Evolutionary conservation across 2,888 invertebrate genomes (phyloP).

Genomic region (Limnephilus marmoratus): DNA sequence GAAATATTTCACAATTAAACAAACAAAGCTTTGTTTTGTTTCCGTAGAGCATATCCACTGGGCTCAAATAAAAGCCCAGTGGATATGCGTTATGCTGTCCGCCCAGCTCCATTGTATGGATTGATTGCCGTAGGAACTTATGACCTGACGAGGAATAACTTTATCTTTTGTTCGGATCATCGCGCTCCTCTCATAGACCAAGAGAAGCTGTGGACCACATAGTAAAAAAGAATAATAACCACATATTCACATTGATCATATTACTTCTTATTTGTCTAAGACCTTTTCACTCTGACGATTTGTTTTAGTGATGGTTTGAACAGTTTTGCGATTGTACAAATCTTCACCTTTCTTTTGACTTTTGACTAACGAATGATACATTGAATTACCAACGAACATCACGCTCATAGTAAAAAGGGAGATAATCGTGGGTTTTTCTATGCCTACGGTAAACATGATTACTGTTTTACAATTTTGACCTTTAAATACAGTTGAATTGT

Average conservation of each 20-base stretch:
- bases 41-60: conserved; percentile 31
- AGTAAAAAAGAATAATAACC: not conserved
- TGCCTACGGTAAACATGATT: not conserved
- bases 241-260: not conserved
- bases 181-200: not conserved
- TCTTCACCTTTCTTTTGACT: not conserved
- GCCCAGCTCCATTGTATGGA: conserved; percentile 48
- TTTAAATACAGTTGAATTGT: not conserved
- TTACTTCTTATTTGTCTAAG: not conserved
- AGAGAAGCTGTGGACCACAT: not conserved
- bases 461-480: not conserved
- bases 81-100: conserved; percentile 11
- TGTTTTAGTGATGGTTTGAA: conserved; percentile 14
- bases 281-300: not conserved
- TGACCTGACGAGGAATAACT: conserved; percentile 58
- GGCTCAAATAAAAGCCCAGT: conserved; percentile 7
- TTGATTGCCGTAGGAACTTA: conserved; percentile 62
- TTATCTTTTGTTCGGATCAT: conserved; percentile 55
- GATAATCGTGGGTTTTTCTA: not conserved
- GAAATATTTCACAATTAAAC: not conserved
- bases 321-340: not conserved
- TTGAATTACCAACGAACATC: not conserved
- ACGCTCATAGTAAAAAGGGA: conserved; percentile 2
- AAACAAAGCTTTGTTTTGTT: conserved; percentile 9
- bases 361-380: not conserved